phyloP scores from a whole-genome alignment of 2,113 vertebrate species.

The Paracanthobrama guichenoti region DNA sequence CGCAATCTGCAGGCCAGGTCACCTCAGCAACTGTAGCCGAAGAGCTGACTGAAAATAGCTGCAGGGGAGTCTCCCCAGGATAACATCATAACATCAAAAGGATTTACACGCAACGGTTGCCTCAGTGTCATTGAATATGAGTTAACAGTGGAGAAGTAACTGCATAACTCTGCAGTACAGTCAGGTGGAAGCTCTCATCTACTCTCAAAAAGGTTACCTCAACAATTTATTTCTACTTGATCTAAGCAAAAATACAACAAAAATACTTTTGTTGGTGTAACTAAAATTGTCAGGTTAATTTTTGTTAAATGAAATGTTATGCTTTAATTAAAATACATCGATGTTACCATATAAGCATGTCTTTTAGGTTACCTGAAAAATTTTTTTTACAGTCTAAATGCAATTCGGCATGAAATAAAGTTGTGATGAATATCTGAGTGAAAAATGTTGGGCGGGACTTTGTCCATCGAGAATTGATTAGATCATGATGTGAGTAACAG shows the following conservation, averaged over 20 bases:
- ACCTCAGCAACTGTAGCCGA: constrained; percentile 2
- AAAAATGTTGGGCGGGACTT: no score
- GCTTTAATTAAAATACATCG: background rate
- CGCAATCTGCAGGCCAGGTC: background rate
- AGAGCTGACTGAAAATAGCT: background rate
- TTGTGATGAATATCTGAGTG: no score
- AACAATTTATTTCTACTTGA: background rate
- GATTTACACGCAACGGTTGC: constrained; percentile 7
- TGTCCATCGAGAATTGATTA: no score
- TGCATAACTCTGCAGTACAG: background rate
- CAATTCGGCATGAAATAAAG: no score
- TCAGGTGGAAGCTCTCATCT: background rate
- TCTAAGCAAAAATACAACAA: background rate
- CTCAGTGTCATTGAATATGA: constrained; percentile 33
- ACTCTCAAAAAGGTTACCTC: background rate
- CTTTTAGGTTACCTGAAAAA: background rate
- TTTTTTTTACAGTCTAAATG: background rate
- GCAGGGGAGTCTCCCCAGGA: background rate
- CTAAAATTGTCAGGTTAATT: background rate
- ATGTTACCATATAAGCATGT: no score
- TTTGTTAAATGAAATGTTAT: background rate
- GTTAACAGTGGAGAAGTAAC: constrained; percentile 2
- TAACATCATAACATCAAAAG: constrained; percentile 25
- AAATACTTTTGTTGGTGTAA: background rate
- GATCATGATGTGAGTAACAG: no score